These are phyloP conservation scores for Sciurus carolinensis DNA, from an alignment of 2,797 vertebrate genomes.

Conservation along the genomic window DNA sequence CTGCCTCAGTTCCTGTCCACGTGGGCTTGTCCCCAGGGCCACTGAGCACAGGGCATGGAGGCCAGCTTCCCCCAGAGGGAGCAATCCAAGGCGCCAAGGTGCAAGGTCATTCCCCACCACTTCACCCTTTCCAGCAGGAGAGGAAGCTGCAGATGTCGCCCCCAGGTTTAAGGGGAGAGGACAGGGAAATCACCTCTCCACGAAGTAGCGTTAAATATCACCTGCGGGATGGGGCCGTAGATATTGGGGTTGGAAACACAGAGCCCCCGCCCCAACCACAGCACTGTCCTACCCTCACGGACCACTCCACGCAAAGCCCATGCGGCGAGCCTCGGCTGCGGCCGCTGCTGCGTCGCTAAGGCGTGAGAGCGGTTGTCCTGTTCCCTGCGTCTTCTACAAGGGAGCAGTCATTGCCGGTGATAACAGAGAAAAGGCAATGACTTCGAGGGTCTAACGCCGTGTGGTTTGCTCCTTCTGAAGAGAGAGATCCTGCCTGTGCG, in stretches of 20 bases:
- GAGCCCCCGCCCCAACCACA: not conserved
- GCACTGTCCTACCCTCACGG: accelerated
- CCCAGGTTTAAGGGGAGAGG: not conserved
- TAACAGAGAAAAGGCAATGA: not conserved
- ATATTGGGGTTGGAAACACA: not conserved
- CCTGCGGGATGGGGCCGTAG: no score
- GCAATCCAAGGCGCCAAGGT: not conserved
- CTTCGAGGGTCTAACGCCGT: not conserved
- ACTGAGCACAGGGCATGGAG: not conserved
- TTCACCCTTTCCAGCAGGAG: no score
- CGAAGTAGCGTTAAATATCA: not conserved
- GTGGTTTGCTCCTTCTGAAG: not conserved
- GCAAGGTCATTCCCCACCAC: no score
- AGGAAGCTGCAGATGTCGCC: not conserved
- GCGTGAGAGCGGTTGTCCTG: not conserved
- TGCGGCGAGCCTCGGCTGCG: not conserved
- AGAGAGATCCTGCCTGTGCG: not conserved
- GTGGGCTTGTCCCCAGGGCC: not conserved
- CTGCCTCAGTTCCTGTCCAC: not conserved
- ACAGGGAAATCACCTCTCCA: not conserved
- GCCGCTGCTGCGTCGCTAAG: not conserved
- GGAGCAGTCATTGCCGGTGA: not conserved
- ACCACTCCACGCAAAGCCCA: not conserved
- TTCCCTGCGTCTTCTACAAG: not conserved
- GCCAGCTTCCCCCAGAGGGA: not conserved